Evolutionary conservation across 2,797 vertebrate species (phyloP).

Genomic region (Neomorphus geoffroyi): DNA sequence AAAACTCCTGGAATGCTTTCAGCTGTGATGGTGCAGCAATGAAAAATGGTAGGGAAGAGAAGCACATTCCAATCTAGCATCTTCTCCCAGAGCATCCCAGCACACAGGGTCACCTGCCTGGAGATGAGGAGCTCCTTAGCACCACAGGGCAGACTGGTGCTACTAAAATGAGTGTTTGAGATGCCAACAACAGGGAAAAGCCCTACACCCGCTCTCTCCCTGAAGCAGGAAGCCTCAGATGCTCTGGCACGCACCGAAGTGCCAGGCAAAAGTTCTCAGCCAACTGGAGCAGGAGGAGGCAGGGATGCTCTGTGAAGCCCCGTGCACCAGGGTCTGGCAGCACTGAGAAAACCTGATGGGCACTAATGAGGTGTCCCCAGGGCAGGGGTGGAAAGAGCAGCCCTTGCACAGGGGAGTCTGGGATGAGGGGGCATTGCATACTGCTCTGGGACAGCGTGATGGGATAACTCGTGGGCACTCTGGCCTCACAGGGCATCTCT

Average conservation of each 20-base stretch:
- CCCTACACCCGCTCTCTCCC: fast-evolving
- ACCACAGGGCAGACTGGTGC: neutral
- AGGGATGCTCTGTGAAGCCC: neutral
- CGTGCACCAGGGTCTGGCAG: neutral
- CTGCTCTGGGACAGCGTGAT: neutral
- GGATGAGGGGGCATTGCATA: neutral
- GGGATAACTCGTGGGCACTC: neutral
- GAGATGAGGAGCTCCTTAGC: neutral
- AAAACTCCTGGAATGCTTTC: neutral
- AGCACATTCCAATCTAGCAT: neutral
- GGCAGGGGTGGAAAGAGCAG: neutral
- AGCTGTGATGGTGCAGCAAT: neutral
- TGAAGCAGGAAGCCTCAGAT: neutral
- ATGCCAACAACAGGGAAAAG: neutral
- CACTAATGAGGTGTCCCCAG: fast-evolving
- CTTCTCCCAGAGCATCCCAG: neutral
- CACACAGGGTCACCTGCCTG: neutral
- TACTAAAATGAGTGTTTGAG: neutral
- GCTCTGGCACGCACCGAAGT: neutral
- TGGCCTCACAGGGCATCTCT: neutral
- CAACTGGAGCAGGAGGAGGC: neutral
- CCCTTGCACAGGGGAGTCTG: neutral
- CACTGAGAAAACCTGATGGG: neutral
- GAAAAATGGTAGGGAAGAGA: neutral
- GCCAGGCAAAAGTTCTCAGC: neutral